phyloP scores from a whole-genome alignment of 2,797 vertebrate species.

The Centropyge bicolor region DNA sequence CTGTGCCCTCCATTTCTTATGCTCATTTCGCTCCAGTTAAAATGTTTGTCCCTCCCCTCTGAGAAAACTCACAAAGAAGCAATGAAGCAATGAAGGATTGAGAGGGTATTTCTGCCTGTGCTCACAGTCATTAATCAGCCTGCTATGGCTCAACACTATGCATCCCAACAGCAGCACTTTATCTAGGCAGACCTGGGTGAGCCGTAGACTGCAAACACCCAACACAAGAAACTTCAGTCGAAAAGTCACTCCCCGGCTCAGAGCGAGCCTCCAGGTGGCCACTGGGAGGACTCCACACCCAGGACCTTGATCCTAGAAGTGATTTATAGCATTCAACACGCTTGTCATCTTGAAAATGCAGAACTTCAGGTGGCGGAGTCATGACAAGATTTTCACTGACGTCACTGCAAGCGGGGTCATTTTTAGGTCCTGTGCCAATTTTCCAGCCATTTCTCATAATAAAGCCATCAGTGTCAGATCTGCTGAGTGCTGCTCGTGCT shows the following conservation, averaged over 20 bases:
- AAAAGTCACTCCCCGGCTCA: constrained; percentile 34
- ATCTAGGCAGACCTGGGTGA: constrained; percentile 43
- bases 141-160: constrained; percentile 42
- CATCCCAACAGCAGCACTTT: constrained; percentile 62
- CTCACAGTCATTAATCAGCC: constrained; percentile 73
- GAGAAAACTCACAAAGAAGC: constrained; percentile 37
- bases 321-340: too few species aligned
- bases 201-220: constrained; percentile 23
- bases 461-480: constrained; percentile 51
- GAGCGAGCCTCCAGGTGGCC: not conserved
- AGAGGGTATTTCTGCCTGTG: constrained; percentile 62
- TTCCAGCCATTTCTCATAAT: constrained; percentile 50
- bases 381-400: not conserved
- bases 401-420: not conserved
- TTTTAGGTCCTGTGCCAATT: not conserved
- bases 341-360: constrained; percentile 1
- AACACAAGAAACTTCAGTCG: constrained; percentile 28
- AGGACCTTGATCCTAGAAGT: not conserved
- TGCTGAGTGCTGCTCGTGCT: constrained; percentile 37
- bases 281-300: not conserved
- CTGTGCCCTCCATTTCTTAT: constrained; percentile 37
- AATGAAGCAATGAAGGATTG: constrained; percentile 61
- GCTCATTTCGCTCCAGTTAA: constrained; percentile 47
- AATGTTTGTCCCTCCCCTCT: constrained; percentile 5
- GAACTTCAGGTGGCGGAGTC: not conserved